Conservation (phyloP, 1,140 invertebrate species). For the Amyelois transitella region DNA sequence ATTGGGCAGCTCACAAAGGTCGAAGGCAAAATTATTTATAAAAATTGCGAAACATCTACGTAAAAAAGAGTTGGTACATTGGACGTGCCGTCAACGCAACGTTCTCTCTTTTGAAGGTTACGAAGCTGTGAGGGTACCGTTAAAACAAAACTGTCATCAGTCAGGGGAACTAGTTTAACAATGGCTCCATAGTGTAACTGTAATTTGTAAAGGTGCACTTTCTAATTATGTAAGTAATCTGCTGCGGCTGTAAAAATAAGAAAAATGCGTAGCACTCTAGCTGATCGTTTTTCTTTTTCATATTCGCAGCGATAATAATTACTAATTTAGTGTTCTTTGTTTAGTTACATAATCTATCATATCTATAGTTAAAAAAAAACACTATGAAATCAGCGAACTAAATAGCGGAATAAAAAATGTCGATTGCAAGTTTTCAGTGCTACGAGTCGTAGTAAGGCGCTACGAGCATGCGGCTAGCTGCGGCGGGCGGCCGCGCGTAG, state of each 20-base stretch:
- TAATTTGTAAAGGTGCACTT: conserved; percentile 3
- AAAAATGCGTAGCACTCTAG: too few relatives aligned
- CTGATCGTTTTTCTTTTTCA: too few relatives aligned
- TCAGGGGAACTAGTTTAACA: conserved; percentile 46
- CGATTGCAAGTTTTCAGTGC: conserved; percentile 4
- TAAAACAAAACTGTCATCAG: conserved; percentile 63
- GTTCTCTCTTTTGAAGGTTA: conserved; percentile 73
- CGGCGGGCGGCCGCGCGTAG: conserved; percentile 11
- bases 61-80: conserved; percentile 68
- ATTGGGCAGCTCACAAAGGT: conserved; percentile 68
- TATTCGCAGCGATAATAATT: background rate
- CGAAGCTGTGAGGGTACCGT: conserved; percentile 55
- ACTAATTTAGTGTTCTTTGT: background rate
- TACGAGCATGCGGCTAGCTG: conserved; percentile 12
- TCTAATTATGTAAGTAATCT: conserved; percentile 1
- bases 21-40: conserved; percentile 69
- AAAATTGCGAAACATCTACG: conserved; percentile 63
- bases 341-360: too few relatives aligned
- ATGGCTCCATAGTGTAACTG: conserved; percentile 10
- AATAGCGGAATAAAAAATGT: background rate
- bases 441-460: conserved; percentile 40
- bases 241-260: too few relatives aligned
- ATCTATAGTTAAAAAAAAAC: too few relatives aligned
- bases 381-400: too few relatives aligned
- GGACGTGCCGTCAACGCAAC: conserved; percentile 61